Conservation (phyloP, 2,113 vertebrate species). For the Equus przewalskii region DNA sequence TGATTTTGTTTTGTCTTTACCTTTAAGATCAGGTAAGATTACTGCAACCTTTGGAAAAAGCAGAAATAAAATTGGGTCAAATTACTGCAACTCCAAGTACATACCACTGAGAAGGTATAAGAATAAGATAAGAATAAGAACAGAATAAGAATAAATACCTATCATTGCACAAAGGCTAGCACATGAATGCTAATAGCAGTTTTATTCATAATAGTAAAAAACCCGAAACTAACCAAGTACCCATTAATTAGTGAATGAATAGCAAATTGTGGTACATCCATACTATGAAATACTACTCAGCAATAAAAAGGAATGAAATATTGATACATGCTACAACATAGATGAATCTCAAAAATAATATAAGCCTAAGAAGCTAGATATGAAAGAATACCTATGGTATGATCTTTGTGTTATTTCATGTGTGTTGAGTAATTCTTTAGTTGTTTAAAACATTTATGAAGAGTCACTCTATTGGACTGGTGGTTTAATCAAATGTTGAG, state of each 20-base stretch:
- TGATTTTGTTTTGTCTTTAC: background rate
- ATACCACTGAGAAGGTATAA: background rate
- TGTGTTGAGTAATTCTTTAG: background rate
- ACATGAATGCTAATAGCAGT: background rate
- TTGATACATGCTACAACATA: background rate
- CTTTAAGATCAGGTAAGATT: constrained; percentile 5
- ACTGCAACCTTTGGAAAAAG: background rate
- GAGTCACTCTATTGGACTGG: background rate
- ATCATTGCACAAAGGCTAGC: background rate
- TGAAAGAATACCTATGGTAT: background rate
- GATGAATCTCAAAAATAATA: background rate
- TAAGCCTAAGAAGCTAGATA: background rate
- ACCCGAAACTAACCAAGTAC: too few species aligned
- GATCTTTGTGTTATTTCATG: background rate
- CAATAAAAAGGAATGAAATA: background rate
- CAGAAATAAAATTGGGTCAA: background rate
- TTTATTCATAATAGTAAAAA: too few species aligned
- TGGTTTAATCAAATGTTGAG: background rate
- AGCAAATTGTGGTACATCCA: background rate
- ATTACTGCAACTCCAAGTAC: background rate
- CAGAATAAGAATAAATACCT: background rate
- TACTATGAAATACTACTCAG: background rate
- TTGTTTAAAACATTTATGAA: background rate
- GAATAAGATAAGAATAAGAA: background rate
- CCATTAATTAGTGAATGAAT: too few species aligned